These are phyloP conservation scores for Tenebrio molitor DNA, from an alignment of 1,140 invertebrate species.

Conservation along the genomic window DNA sequence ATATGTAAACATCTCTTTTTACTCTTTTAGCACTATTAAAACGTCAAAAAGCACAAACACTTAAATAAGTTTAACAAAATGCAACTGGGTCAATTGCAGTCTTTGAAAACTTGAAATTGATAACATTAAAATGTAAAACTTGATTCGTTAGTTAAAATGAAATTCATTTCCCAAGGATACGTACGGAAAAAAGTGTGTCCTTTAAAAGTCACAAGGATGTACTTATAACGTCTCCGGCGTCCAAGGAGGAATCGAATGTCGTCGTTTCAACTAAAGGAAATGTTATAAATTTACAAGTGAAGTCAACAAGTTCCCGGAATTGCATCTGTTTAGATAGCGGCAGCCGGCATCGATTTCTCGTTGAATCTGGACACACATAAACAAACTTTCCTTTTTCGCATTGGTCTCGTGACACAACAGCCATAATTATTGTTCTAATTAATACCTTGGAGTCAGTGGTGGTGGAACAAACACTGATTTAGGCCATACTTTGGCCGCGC, in stretches of 20 bases:
- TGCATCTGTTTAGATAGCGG: conserved; percentile 20
- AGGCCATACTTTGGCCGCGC: conserved; percentile 27
- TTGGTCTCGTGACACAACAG: conserved; percentile 16
- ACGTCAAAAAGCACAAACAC: too few relatives aligned
- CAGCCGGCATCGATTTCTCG: conserved; percentile 2
- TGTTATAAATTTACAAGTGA: conserved; percentile 30
- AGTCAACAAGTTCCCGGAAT: conserved; percentile 41
- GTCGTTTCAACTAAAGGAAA: conserved; percentile 13
- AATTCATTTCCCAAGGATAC: background rate
- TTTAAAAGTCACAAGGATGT: conserved; percentile 10
- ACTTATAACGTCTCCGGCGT: conserved; percentile 22
- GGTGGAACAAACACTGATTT: conserved; percentile 35
- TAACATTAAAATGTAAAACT: background rate
- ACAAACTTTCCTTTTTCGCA: background rate
- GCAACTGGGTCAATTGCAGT: too few relatives aligned
- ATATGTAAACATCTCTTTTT: too few relatives aligned
- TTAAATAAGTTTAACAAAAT: too few relatives aligned
- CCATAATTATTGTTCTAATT: conserved; percentile 43
- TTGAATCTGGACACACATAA: conserved; percentile 10
- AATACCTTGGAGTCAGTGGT: conserved; percentile 10
- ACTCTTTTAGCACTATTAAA: too few relatives aligned
- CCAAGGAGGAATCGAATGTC: conserved; percentile 20
- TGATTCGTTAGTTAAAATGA: background rate
- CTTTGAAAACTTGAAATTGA: too few relatives aligned
- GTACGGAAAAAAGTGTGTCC: conserved; percentile 1